Base-by-base conservation (phyloP, 2,113 vertebrate genomes). In the Sturnus vulgaris region DNA sequence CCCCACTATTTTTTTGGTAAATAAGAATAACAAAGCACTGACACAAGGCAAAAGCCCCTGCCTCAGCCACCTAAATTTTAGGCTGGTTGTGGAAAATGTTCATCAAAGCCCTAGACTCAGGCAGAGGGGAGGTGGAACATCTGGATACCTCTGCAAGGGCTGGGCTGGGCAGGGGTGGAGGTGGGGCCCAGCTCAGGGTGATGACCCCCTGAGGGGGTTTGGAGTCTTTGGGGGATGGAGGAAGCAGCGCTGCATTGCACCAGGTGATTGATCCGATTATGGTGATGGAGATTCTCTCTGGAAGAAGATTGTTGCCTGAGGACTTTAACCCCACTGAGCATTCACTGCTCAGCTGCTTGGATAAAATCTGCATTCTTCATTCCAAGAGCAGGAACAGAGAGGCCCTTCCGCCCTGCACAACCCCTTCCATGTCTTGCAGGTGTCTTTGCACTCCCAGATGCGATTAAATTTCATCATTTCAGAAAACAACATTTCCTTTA, bases 381-480 rank as follows among this genome's bases (percentile, higher is more conserved):
- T 64, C 63, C 11, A 4, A 39, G 78, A 55, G n/a, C 1, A 1
- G 35, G 44, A 31, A 15, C 5, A 9, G 49, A 31, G 52, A 5
- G 2, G 33, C 46, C 1, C 1, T 59, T 77, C 55, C 2, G 1
- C 40, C 25, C 55, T 31, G 10, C 49, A 3, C n/a, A 33, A 11
- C 27, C 21, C 22, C 18, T 42, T 76, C 35, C 42, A 16, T 6
- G 22, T 46, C 33, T 76, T 30, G 19, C 4, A 6, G 16, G 40
- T 50, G 47, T 28, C 72, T 70, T 49, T 7, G 33, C 42, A 37
- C 44, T 40, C 25, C 11, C 44, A 35, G 35, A 24, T 24, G 40
- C 0, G 0, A 65, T n/a, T 27, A n/a, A 64, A 53, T 42, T 44
- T 3, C 0, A 17, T 14, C 9, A 2, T 46, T 73, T 56, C 63